A percentile compares a stretch with the other conserved stretches of the same genome.
Conservation (phyloP, 2,888 invertebrate genomes). For the Meiosimyza decipiens region DNA sequence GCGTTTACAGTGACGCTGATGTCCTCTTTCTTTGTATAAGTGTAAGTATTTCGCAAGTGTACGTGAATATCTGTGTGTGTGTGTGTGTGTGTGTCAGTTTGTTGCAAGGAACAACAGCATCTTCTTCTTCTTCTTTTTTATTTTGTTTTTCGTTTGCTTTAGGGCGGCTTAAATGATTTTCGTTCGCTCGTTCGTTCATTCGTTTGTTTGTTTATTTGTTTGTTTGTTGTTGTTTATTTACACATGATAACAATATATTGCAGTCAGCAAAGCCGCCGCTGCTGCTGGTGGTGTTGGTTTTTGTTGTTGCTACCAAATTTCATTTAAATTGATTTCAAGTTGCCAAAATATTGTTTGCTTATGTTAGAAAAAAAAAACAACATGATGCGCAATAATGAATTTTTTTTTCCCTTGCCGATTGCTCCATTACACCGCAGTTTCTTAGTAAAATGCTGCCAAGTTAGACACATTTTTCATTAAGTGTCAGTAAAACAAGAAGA, state of each 20-base stretch:
- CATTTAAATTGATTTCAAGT: slow-evolving; percentile 29
- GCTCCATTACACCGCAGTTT: too few relatives aligned
- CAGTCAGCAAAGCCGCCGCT: background rate
- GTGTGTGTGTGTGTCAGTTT: background rate
- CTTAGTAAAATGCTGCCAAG: slow-evolving; percentile 2
- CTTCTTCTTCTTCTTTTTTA: background rate
- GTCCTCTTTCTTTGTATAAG: background rate
- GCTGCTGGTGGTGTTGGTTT: background rate
- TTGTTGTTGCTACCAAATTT: slow-evolving; percentile 1
- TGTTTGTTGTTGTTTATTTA: slow-evolving; percentile 27
- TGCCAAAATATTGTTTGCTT: background rate
- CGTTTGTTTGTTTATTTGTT: too few relatives aligned
- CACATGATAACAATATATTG: slow-evolving; percentile 32
- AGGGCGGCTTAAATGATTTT: background rate
- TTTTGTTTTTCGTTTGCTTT: slow-evolving; percentile 21
- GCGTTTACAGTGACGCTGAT: slow-evolving; percentile 10
- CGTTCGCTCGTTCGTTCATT: too few relatives aligned
- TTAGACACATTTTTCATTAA: slow-evolving; percentile 8
- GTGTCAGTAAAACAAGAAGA: background rate
- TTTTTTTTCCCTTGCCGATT: too few relatives aligned
- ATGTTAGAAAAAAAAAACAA: too few relatives aligned
- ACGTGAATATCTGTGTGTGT: slow-evolving; percentile 5
- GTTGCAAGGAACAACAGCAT: background rate
- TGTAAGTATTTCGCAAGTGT: background rate
- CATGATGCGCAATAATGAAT: background rate